Evolutionary conservation across 2,888 invertebrate genomes (phyloP).

Genomic region (Ernsta delagoae): DNA sequence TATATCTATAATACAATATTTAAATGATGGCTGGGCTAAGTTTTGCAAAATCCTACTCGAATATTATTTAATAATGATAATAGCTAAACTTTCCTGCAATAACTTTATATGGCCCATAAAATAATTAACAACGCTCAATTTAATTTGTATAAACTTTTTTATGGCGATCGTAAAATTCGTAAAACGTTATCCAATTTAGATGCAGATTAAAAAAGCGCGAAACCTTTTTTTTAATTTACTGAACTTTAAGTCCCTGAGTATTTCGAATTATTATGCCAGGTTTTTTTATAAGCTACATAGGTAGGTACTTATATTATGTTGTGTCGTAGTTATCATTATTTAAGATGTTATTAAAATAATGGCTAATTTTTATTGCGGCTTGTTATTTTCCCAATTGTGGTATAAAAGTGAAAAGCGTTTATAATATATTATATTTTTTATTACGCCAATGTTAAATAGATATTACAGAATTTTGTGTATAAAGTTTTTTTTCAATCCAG

Average conservation of each 20-base stretch:
- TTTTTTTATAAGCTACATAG: not conserved
- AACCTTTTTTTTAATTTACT: not conserved
- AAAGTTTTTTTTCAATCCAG: conserved; percentile 2
- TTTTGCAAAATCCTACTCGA: too few species aligned
- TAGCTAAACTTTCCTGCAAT: not conserved
- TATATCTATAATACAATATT: too few species aligned
- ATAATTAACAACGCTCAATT: conserved; percentile 3
- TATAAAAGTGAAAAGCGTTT: too few species aligned
- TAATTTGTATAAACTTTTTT: conserved; percentile 8
- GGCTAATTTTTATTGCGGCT: too few species aligned
- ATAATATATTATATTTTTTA: not conserved
- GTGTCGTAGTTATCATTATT: too few species aligned
- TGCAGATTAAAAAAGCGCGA: not conserved
- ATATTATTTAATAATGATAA: not conserved
- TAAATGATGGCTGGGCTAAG: too few species aligned
- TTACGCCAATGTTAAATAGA: not conserved
- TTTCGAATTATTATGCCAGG: not conserved
- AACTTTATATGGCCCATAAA: not conserved
- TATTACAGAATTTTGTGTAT: not conserved
- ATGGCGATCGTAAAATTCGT: not conserved
- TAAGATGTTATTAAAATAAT: too few species aligned
- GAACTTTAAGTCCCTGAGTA: not conserved
- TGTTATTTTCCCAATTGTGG: too few species aligned
- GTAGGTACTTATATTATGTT: too few species aligned
- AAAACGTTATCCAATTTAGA: not conserved